phyloP scores from a whole-genome alignment of 2,888 invertebrate genomes.

The Cerceris ruficornis region DNA sequence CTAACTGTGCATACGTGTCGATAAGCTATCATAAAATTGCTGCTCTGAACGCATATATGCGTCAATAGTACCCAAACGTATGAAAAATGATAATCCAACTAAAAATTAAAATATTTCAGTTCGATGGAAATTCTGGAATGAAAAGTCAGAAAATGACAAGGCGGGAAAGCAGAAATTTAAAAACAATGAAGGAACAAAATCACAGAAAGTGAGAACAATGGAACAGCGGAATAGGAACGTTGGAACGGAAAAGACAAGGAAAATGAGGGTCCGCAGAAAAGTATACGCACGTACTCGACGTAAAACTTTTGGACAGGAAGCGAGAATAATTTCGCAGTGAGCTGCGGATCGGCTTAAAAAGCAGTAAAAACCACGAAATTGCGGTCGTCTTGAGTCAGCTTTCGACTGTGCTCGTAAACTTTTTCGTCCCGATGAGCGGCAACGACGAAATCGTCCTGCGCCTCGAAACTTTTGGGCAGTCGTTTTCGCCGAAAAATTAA shows the following conservation, averaged over 20 bases:
- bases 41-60: too few relatives aligned
- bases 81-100: too few relatives aligned
- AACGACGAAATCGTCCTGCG: slow-evolving; percentile 18
- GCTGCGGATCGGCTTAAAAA: slow-evolving; percentile 12
- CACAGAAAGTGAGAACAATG: too few relatives aligned
- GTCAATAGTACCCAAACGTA: too few relatives aligned
- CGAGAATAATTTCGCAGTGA: slow-evolving; percentile 4
- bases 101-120: too few relatives aligned
- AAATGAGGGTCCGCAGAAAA: neutral
- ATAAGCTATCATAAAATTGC: too few relatives aligned
- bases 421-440: neutral
- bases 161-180: too few relatives aligned
- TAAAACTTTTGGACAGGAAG: slow-evolving; percentile 21
- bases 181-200: too few relatives aligned
- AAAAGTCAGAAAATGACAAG: too few relatives aligned
- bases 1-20: too few relatives aligned
- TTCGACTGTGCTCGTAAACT: slow-evolving; percentile 24
- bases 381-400: slow-evolving; percentile 27
- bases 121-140: too few relatives aligned
- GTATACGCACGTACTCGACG: slow-evolving; percentile 33
- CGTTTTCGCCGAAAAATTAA: slow-evolving; percentile 2
- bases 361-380: slow-evolving; percentile 36
- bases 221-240: too few relatives aligned
- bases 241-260: neutral
- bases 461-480: slow-evolving; percentile 7